Percentiles rank a stretch among this genome's conserved stretches.
These are phyloP conservation scores for Thecophora atra DNA, from an alignment of 2,888 invertebrate genomes.

Conservation along the genomic window DNA sequence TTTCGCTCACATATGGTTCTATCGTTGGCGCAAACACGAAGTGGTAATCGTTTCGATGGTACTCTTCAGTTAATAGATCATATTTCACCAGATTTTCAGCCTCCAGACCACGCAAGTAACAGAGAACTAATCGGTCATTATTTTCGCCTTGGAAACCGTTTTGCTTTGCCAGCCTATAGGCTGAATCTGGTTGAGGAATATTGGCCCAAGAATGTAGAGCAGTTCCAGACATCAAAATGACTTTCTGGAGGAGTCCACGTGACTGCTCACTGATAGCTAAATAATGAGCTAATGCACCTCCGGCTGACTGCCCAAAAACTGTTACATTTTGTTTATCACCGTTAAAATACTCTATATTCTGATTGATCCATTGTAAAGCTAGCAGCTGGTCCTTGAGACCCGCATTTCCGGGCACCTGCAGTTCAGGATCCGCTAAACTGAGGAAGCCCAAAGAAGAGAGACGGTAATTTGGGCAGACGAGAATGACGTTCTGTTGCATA, in stretches of 20 bases:
- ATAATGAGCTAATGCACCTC: slow-evolving; percentile 62
- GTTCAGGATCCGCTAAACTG: slow-evolving; percentile 64
- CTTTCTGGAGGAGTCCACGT: slow-evolving; percentile 61
- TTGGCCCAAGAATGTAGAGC: slow-evolving; percentile 28
- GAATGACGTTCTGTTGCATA: slow-evolving; percentile 62
- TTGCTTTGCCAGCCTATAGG: slow-evolving; percentile 54
- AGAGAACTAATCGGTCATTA: slow-evolving; percentile 48
- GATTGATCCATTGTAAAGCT: slow-evolving; percentile 67
- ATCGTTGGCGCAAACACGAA: slow-evolving; percentile 4
- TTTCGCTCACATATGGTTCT: slow-evolving; percentile 52
- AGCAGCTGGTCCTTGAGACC: slow-evolving; percentile 68
- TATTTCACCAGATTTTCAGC: slow-evolving; percentile 44
- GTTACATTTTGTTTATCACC: slow-evolving; percentile 68
- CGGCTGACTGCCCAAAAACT: slow-evolving; percentile 68
- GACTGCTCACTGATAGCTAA: slow-evolving; percentile 65
- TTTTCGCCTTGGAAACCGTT: slow-evolving; percentile 58
- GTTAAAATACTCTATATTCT: slow-evolving; percentile 66
- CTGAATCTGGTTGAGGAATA: slow-evolving; percentile 37
- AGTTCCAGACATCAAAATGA: slow-evolving; percentile 56
- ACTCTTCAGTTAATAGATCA: slow-evolving; percentile 45
- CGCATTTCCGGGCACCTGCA: slow-evolving; percentile 68
- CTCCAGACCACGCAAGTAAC: slow-evolving; percentile 47
- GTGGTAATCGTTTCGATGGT: slow-evolving; percentile 34
- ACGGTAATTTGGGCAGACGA: slow-evolving; percentile 66
- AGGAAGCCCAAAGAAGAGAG: slow-evolving; percentile 67